Evolutionary conservation across 2,888 invertebrate species (phyloP).

Genomic region (Plagodis pulveraria): DNA sequence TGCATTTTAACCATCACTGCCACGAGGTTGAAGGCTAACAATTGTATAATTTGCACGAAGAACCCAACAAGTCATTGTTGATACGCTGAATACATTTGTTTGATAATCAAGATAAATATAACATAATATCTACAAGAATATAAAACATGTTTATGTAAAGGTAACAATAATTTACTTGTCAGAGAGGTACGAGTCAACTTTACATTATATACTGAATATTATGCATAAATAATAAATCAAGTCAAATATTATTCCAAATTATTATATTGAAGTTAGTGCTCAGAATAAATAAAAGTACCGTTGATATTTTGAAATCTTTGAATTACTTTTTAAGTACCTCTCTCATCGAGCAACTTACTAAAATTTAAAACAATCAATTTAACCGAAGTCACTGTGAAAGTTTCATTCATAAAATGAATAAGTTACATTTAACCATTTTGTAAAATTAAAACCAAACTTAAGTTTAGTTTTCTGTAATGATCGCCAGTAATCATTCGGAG

Average conservation of each 20-base stretch:
- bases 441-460: background rate
- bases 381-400: background rate
- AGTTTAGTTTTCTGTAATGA: slow-evolving; percentile 2
- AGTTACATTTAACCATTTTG: background rate
- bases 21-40: slow-evolving; percentile 28
- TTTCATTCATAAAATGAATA: too few relatives aligned
- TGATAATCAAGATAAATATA: slow-evolving; percentile 1
- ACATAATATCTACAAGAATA: background rate
- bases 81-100: background rate
- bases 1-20: slow-evolving; percentile 36
- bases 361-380: background rate
- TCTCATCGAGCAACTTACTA: too few relatives aligned
- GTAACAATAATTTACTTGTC: background rate
- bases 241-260: too few relatives aligned
- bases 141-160: slow-evolving; percentile 1
- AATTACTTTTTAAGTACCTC: too few relatives aligned
- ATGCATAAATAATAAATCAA: too few relatives aligned
- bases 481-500: slow-evolving; percentile 6
- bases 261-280: too few relatives aligned
- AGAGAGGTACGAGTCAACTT: background rate
- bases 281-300: too few relatives aligned
- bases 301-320: too few relatives aligned
- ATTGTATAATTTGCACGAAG: slow-evolving; percentile 17
- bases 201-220: background rate
- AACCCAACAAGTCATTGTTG: background rate